Percentiles rank a stretch among this genome's conserved stretches.
These are phyloP conservation scores for Garra rufa DNA, from an alignment of 2,113 vertebrate genomes.

Conservation along the genomic window DNA sequence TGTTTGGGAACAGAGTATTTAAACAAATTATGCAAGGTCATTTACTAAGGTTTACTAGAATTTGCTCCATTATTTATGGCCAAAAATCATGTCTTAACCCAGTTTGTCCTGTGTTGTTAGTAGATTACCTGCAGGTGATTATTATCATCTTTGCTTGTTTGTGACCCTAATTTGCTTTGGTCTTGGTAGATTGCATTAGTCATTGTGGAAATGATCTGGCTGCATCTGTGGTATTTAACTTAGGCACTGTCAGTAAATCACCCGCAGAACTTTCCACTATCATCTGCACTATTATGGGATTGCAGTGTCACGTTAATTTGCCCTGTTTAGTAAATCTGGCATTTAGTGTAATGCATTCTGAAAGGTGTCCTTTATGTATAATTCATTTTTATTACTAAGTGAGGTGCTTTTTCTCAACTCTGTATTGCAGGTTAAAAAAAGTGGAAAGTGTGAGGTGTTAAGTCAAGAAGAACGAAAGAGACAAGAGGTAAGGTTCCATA, in stretches of 20 bases:
- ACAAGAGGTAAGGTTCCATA: slow-evolving; percentile 86
- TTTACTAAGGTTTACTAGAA: neutral
- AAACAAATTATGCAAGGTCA: neutral
- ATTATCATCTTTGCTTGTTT: neutral
- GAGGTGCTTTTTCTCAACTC: slow-evolving; percentile 11
- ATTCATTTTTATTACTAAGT: neutral
- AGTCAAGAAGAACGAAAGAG: slow-evolving; percentile 91
- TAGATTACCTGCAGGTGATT: neutral
- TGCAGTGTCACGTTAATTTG: no score
- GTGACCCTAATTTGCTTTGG: no score
- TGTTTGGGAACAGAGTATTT: neutral
- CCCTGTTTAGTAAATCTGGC: no score
- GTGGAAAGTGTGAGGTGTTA: slow-evolving; percentile 79
- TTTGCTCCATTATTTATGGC: neutral
- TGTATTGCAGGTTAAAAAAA: slow-evolving; percentile 87
- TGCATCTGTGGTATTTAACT: no score
- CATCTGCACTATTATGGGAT: no score
- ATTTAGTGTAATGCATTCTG: neutral
- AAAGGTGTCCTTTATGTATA: neutral
- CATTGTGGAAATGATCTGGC: no score
- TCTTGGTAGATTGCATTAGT: no score
- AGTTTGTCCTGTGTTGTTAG: neutral
- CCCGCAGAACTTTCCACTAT: no score
- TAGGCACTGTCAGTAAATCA: no score
- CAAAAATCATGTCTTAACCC: neutral